Conservation (phyloP, 2,888 invertebrate genomes). For the Saturnia japonica region DNA sequence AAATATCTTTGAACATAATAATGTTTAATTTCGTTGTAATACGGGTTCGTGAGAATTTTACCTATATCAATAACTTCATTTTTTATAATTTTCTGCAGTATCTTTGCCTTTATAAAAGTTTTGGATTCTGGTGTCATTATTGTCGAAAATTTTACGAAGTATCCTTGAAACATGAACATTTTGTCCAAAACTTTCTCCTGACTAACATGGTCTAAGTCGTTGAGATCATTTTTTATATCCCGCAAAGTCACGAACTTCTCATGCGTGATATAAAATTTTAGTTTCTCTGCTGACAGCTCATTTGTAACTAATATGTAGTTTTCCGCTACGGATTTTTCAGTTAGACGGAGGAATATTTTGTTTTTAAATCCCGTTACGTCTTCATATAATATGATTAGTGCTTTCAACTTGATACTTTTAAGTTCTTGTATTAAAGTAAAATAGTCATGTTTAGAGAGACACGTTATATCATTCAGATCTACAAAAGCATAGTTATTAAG, state of each 20-base stretch:
- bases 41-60: neutral
- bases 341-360: constrained; percentile 10
- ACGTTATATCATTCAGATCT: constrained; percentile 8
- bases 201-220: neutral
- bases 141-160: constrained; percentile 7
- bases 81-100: constrained; percentile 16
- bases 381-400: constrained; percentile 16
- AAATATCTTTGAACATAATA: constrained; percentile 14
- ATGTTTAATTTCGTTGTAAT: constrained; percentile 11
- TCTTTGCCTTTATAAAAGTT: constrained; percentile 1
- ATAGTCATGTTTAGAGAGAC: constrained; percentile 6
- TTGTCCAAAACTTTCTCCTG: constrained; percentile 17
- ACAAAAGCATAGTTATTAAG: constrained; percentile 15
- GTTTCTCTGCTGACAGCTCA: neutral
- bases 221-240: constrained; percentile 13
- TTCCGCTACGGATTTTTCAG: neutral
- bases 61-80: constrained; percentile 14
- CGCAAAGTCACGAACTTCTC: neutral
- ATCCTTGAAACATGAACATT: constrained; percentile 16
- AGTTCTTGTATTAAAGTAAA: constrained; percentile 6
- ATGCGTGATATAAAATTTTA: neutral
- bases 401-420: constrained; percentile 10
- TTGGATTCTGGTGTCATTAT: constrained; percentile 9
- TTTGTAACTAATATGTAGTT: constrained; percentile 17
- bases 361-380: constrained; percentile 12